These are phyloP conservation scores for Epistrophe grossulariae DNA, from an alignment of 2,888 invertebrate species.

Conservation along the genomic window DNA sequence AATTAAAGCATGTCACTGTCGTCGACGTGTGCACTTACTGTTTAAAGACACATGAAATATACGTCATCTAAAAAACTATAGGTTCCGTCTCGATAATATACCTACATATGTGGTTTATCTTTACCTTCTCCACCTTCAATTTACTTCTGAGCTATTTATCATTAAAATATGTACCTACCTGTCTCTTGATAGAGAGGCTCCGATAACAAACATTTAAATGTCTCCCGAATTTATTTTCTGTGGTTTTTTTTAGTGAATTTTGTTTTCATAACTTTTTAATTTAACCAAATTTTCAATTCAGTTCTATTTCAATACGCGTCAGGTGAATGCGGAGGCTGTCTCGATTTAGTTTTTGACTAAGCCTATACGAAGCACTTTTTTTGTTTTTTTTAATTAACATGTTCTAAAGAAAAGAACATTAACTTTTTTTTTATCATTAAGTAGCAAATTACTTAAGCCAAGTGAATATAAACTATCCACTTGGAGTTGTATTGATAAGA, in stretches of 20 bases:
- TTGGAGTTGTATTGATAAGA: conserved; percentile 78
- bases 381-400: too few relatives aligned
- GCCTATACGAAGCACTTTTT: background rate
- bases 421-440: conserved; percentile 68
- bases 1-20: conserved; percentile 55
- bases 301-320: conserved; percentile 82
- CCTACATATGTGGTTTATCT: conserved; percentile 11
- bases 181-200: conserved; percentile 59
- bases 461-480: conserved; percentile 83
- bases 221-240: conserved; percentile 23
- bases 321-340: conserved; percentile 79
- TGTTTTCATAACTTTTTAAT: conserved; percentile 79
- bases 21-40: conserved; percentile 67
- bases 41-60: conserved; percentile 35
- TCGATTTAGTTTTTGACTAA: conserved; percentile 8
- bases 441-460: conserved; percentile 84
- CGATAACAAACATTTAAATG: conserved; percentile 70
- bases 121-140: conserved; percentile 21
- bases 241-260: conserved; percentile 26
- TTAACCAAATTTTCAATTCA: conserved; percentile 81
- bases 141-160: conserved; percentile 22
- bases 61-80: conserved; percentile 46
- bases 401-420: background rate
- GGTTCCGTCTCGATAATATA: conserved; percentile 5
- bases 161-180: conserved; percentile 40